A percentile compares a stretch with the other conserved stretches of the same genome.
phyloP scores from a whole-genome alignment of 2,797 vertebrate species.

The Anolis apletophallus region DNA sequence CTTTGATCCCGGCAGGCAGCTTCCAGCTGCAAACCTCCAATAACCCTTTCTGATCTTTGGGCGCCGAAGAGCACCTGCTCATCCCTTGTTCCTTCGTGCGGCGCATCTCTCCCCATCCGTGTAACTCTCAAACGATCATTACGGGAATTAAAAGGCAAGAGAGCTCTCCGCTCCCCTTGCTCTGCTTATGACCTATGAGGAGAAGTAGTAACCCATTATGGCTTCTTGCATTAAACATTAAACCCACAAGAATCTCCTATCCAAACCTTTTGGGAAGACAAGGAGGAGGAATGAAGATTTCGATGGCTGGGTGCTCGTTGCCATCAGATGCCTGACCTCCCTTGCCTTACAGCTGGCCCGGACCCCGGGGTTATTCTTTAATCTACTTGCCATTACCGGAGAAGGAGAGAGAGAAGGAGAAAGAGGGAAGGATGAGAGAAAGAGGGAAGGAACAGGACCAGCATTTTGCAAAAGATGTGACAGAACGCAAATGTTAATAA shows the following conservation, averaged over 20 bases:
- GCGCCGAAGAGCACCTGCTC: background rate
- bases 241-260: slow-evolving; percentile 12
- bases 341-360: background rate
- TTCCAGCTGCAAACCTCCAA: background rate
- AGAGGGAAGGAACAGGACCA: background rate
- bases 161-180: background rate
- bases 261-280: background rate
- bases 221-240: slow-evolving; percentile 28
- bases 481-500: too few relatives aligned
- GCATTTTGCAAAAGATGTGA: background rate
- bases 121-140: background rate
- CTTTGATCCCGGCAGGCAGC: too few relatives aligned
- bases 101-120: background rate
- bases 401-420: background rate
- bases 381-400: background rate
- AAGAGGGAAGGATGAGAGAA: background rate
- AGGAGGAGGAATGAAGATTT: background rate
- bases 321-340: background rate
- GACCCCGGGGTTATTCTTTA: background rate
- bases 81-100: background rate
- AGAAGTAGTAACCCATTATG: background rate
- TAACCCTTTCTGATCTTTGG: background rate
- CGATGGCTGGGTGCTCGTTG: background rate
- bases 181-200: background rate
- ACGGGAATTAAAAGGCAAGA: background rate